Conservation (phyloP, 2,113 vertebrate species). For the Oryzias melastigma region DNA sequence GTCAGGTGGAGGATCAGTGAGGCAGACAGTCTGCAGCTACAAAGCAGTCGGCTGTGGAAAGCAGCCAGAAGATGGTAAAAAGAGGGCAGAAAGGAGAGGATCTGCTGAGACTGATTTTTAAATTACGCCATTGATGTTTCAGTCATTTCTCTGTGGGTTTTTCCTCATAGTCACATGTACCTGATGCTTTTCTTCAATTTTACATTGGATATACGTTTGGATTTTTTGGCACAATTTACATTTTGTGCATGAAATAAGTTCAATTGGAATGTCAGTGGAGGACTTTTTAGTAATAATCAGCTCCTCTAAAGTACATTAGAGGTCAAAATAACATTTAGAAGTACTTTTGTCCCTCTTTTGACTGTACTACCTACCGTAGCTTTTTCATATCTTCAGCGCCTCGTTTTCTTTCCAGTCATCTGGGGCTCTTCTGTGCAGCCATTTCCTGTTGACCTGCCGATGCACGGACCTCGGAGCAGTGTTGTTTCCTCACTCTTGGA, state of each 20-base stretch:
- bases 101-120: background rate
- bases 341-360: background rate
- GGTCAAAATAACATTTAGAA: background rate
- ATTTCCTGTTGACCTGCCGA: constrained; percentile 60
- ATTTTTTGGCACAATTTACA: background rate
- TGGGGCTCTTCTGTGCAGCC: constrained; percentile 36
- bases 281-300: too few species aligned
- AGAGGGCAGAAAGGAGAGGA: constrained; percentile 5
- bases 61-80: constrained; percentile 5
- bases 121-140: background rate
- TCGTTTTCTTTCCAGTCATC: constrained; percentile 47
- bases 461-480: constrained; percentile 40
- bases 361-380: background rate
- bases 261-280: too few species aligned
- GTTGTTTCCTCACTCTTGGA: constrained; percentile 50
- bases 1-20: constrained; percentile 41
- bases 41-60: constrained; percentile 13
- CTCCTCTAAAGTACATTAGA: background rate
- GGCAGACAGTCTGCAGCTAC: constrained; percentile 22
- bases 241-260: constrained; percentile 1
- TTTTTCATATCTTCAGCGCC: constrained; percentile 15
- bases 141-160: constrained; percentile 1
- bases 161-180: background rate
- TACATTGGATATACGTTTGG: background rate
- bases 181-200: background rate